Conservation (phyloP, 2,888 invertebrate genomes). For the Ormyrus thymus region DNA sequence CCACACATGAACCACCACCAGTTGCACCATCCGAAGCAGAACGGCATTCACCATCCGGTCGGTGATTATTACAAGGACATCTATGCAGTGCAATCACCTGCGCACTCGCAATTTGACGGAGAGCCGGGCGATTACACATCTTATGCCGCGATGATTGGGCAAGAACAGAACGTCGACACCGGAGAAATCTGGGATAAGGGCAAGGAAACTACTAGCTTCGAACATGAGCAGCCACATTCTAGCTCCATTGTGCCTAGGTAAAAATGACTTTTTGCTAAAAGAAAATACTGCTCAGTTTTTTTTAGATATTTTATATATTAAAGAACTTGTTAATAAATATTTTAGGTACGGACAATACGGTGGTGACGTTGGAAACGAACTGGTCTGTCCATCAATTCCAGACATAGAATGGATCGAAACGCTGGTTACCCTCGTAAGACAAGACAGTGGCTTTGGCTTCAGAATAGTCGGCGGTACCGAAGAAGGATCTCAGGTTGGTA, state of each 20-base stretch:
- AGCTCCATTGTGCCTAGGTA: constrained; percentile 73
- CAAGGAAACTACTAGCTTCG: constrained; percentile 80
- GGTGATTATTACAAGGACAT: constrained; percentile 71
- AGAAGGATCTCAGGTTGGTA: constrained; percentile 91
- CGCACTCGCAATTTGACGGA: constrained; percentile 71
- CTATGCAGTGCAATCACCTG: constrained; percentile 69
- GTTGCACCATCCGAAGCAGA: constrained; percentile 64
- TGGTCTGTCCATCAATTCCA: constrained; percentile 72
- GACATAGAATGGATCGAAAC: constrained; percentile 79
- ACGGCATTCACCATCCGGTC: constrained; percentile 60
- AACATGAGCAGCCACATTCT: constrained; percentile 78
- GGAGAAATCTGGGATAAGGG: constrained; percentile 74
- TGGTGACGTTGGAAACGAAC: constrained; percentile 61
- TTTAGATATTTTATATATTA: background rate
- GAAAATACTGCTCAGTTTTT: background rate
- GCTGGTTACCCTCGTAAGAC: constrained; percentile 88
- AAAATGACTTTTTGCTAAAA: background rate
- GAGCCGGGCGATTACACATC: constrained; percentile 70
- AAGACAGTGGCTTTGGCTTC: constrained; percentile 97
- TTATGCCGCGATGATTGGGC: constrained; percentile 69
- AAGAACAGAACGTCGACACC: constrained; percentile 73
- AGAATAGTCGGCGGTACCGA: constrained; percentile 98
- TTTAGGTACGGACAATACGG: constrained; percentile 71
- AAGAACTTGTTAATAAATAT: background rate
- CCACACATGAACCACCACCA: constrained; percentile 53